Conservation (phyloP, 2,888 invertebrate genomes). For the Prosopocoilus inquinatus region DNA sequence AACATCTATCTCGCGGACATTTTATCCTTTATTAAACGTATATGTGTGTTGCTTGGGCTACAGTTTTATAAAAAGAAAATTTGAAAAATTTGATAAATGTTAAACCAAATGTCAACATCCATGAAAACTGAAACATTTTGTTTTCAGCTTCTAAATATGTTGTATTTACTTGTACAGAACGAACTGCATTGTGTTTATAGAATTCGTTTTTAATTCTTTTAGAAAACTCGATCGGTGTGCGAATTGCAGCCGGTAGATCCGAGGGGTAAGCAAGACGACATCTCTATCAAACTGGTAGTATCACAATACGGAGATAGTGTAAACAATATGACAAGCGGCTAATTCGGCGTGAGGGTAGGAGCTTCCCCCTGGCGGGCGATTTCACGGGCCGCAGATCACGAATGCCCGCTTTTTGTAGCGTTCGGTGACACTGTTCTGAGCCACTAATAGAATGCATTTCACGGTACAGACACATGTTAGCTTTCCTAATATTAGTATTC, state of each 20-base stretch:
- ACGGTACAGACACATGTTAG: constrained; percentile 31
- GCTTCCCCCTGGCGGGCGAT: constrained; percentile 29
- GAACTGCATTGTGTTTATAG: too few relatives aligned
- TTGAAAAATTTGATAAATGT: too few relatives aligned
- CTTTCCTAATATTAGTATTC: constrained; percentile 44
- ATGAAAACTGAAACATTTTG: too few relatives aligned
- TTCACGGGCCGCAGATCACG: constrained; percentile 35
- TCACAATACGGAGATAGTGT: constrained; percentile 40
- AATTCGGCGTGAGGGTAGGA: constrained; percentile 45
- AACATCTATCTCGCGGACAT: too few relatives aligned
- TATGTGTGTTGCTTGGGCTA: too few relatives aligned
- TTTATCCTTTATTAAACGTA: too few relatives aligned
- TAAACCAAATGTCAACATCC: too few relatives aligned
- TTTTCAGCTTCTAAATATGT: too few relatives aligned
- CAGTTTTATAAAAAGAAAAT: too few relatives aligned
- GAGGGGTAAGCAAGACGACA: constrained; percentile 24
- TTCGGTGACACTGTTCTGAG: constrained; percentile 26
- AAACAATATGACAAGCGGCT: constrained; percentile 53
- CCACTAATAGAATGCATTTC: constrained; percentile 28
- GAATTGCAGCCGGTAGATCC: constrained; percentile 2
- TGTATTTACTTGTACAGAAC: too few relatives aligned
- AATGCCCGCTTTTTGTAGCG: constrained; percentile 29
- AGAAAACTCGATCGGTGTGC: background rate
- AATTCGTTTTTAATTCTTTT: constrained; percentile 1
- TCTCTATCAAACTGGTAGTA: constrained; percentile 33